Percentiles rank a stretch among this genome's conserved stretches.
Conservation (phyloP, 2,113 vertebrate genomes). For the Labeo catla region DNA sequence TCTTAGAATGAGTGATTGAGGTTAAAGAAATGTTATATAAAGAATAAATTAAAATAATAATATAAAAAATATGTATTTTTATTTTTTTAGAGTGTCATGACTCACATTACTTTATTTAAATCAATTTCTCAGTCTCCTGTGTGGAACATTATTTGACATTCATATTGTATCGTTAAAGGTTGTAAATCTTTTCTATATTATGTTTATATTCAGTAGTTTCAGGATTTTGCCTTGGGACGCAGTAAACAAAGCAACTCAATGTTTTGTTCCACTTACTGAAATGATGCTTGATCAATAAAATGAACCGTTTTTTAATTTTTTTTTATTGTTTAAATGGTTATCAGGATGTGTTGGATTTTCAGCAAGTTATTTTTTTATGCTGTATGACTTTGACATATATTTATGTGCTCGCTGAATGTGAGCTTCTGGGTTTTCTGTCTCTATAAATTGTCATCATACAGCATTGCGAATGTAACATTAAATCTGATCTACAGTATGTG, state of each 20-base stretch:
- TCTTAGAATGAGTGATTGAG: not conserved
- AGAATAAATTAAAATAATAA: not conserved
- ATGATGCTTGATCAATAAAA: constrained; percentile 3
- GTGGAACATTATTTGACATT: not conserved
- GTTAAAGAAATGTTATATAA: not conserved
- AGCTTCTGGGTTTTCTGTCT: constrained; percentile 50
- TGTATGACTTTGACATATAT: constrained; percentile 64
- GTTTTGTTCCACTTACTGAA: not conserved
- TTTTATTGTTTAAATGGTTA: constrained; percentile 57
- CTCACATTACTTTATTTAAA: not conserved
- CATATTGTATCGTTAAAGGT: not conserved
- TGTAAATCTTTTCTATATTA: not conserved
- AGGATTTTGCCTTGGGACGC: not conserved
- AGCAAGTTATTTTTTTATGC: constrained; percentile 53
- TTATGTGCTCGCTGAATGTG: constrained; percentile 70
- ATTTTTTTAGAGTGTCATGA: not conserved
- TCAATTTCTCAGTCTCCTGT: not conserved
- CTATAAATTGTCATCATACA: not conserved
- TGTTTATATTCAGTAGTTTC: not conserved
- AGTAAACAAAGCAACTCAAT: not conserved
- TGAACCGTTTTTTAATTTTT: constrained; percentile 63
- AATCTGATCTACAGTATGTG: not conserved
- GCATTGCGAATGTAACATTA: not conserved
- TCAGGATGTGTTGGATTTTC: constrained; percentile 54
- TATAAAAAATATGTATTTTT: not conserved